Evolutionary conservation across 2,113 vertebrate genomes (phyloP), one percentile per base, ranked within the genome.

Genomic region (Pardalotus punctatus): DNA sequence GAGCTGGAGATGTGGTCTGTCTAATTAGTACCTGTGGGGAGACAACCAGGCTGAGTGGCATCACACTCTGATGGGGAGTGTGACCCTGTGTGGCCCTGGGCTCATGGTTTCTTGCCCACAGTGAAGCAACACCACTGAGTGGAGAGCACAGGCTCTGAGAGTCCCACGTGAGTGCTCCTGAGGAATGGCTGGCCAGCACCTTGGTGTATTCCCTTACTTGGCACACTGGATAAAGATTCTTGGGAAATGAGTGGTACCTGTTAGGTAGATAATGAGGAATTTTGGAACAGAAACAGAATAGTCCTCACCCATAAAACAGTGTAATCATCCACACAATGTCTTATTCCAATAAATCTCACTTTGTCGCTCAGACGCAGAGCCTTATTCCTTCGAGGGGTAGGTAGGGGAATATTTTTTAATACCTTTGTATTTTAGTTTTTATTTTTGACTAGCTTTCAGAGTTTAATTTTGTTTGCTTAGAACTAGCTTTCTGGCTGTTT

Each of bases 111-210:
- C 23, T 40, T 69, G 17, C 25, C 35, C 28, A 15, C 31, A 35
- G 38, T 0, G 0, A 36, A 31, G 16, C 36, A 40, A 13, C 9
- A 1, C 6, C 1, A 2, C 14, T 43, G 22, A 21, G 24, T 0
- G 0, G n/a, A 31, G 18, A 69, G 35, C 33, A 8, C 12, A n/a
- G 51, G 28, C 36, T 33, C 13, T 5, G 20, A 50, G 24, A 73
- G 40, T 18, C 33, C 3, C 1, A 0, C 9, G 10, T 4, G 7
- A 51, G 18, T 0, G 0, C 8, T 73, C 12, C 24, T 29, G 2
- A 23, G 19, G 19, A 58, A 18, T 13, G 14, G 54, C 58, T 76
- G 64, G 12, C 17, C 27, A 2, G 4, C 0, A 1, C 12, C 23
- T 65, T 43, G 12, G 18, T 45, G 6, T 47, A 21, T 76, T 19